These are phyloP conservation scores for Callorhinus ursinus DNA, from an alignment of 2,113 vertebrate species.

Conservation along the genomic window DNA sequence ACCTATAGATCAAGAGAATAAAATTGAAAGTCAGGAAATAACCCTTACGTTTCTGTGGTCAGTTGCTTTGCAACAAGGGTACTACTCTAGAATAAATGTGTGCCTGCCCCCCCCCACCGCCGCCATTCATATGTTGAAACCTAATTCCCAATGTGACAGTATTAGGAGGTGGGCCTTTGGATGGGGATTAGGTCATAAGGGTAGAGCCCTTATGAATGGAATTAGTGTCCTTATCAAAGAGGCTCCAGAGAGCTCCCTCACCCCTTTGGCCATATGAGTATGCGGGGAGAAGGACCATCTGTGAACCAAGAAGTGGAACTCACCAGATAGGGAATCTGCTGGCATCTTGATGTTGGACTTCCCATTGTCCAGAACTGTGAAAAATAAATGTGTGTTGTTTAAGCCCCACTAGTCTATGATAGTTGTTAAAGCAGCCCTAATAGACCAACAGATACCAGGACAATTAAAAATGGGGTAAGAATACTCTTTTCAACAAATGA, in stretches of 20 bases:
- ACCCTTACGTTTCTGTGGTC: neutral
- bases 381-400: neutral
- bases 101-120: neutral
- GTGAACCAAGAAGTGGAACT: neutral
- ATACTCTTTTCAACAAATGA: neutral
- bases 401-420: neutral
- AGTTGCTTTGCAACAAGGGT: neutral
- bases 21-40: neutral
- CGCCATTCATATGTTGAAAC: neutral
- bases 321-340: neutral
- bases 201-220: neutral
- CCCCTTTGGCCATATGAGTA: neutral
- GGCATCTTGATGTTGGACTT: neutral
- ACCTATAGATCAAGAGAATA: neutral
- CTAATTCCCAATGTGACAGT: neutral
- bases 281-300: neutral
- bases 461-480: neutral
- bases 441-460: neutral
- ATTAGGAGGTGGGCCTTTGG: neutral
- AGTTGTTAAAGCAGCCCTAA: neutral
- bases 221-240: neutral
- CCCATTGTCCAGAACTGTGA: neutral
- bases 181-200: neutral
- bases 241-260: neutral
- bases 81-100: neutral